Conservation (phyloP, 64 coral and sea anemone genomes). For the Trachythela sp. region DNA sequence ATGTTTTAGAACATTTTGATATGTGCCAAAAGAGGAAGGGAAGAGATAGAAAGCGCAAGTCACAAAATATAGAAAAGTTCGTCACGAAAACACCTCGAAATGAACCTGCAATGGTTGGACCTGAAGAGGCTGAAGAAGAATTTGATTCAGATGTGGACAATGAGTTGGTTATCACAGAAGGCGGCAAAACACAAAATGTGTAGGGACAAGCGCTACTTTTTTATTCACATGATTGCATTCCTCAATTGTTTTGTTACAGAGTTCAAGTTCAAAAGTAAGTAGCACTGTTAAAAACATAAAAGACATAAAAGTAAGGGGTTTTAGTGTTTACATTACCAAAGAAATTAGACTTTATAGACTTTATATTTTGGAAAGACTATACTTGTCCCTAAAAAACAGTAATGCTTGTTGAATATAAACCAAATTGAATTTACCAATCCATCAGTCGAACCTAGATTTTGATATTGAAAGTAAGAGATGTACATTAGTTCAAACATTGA, state of each 20-base stretch:
- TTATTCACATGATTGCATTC: background rate
- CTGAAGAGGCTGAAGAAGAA: slow-evolving; percentile 28
- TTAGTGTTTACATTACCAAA: too few species aligned
- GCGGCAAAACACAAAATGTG: background rate
- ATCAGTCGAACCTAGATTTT: slow-evolving; percentile 50
- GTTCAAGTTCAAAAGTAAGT: background rate
- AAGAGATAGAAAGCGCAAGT: slow-evolving; percentile 33
- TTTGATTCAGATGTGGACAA: slow-evolving; percentile 26
- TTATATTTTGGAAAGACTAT: too few species aligned
- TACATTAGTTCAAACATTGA: slow-evolving; percentile 30
- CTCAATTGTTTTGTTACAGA: background rate
- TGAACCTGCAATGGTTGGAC: background rate
- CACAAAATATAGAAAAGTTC: slow-evolving; percentile 29
- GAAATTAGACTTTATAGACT: too few species aligned
- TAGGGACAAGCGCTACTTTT: background rate
- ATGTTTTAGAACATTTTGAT: slow-evolving; percentile 46
- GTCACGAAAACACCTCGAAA: slow-evolving; percentile 46
- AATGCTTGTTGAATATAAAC: too few species aligned
- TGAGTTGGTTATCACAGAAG: background rate
- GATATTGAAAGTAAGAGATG: slow-evolving; percentile 27
- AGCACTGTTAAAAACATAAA: too few species aligned
- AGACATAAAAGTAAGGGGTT: too few species aligned
- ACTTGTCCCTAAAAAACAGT: too few species aligned
- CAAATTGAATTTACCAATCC: too few species aligned
- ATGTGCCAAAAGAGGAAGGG: slow-evolving; percentile 40